Evolutionary conservation across 2,113 vertebrate genomes (phyloP), one percentile per base, ranked within the genome.

Genomic region (Merops nubicus): DNA sequence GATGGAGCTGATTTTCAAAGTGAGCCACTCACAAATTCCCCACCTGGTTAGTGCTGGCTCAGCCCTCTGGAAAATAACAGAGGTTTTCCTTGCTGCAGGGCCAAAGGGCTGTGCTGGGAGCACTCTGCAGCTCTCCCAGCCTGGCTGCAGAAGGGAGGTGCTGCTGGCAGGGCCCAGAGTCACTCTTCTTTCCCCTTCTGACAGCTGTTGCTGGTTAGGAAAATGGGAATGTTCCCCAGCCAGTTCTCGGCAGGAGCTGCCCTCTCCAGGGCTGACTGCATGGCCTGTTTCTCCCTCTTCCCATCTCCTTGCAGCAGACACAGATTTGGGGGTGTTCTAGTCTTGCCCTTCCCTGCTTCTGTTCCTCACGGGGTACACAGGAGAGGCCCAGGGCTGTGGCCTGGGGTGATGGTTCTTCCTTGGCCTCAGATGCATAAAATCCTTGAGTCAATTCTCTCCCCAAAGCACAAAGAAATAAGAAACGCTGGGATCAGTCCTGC

Each of bases 131-230:
- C 57, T 78, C 65, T 47, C 73, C 73, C 15, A 0, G 23, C 60
- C 69, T 0, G 1, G 42, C 80, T 84, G 82, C 50, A 40, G 84
- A 8, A 2, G 0, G 70, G 92, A 85, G 88, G 88, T 78, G 88
- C 64, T 93, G 93, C 94, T 92, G 84, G 89, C 78, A 63, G 53
- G 43, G 25, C 13, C 75, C 69, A 77, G 36, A 45, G 40, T 50
- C 13, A 1, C 73, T 93, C 31, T 67, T 73, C 77, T 95, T 84
- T 89, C 89, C 90, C 90, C 65, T 91, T 82, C 31, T 36, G 45
- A 79, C 92, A 95, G 93, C 94, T 96, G 96, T 65, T 76, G 31
- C 79, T 96, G 85, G 89, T 96, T 97, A 96, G 45, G 67, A 54
- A 87, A 95, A 62, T 1, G 67, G 77, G 89, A 96, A 77, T 56